These are phyloP conservation scores for Neoitamus cyanurus DNA, from an alignment of 2,888 invertebrate genomes.

Conservation along the genomic window DNA sequence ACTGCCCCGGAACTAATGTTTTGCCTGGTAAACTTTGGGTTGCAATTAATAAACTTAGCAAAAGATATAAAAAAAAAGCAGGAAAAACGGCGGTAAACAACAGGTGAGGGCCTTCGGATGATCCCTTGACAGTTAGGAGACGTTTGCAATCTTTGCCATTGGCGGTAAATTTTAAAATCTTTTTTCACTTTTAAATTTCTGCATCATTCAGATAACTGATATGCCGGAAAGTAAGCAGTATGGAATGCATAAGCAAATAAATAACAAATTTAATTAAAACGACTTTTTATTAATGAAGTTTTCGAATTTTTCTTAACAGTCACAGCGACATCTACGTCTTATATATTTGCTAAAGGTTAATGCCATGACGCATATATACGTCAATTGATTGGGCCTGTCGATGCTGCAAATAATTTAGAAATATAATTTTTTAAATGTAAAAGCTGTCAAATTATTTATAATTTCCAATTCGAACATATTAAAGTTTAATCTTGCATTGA, in stretches of 20 bases:
- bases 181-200: neutral
- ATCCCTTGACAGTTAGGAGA: neutral
- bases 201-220: neutral
- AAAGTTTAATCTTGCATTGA: too few relatives aligned
- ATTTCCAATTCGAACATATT: too few relatives aligned
- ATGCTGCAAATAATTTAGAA: too few relatives aligned
- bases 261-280: too few relatives aligned
- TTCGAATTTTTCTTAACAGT: neutral
- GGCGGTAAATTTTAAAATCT: neutral
- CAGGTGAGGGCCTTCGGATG: neutral
- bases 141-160: neutral
- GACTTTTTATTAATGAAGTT: neutral
- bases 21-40: neutral
- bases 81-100: conserved; percentile 14
- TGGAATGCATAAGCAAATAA: too few relatives aligned
- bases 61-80: neutral
- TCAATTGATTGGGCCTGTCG: neutral
- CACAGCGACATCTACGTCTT: neutral
- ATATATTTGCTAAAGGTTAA: neutral
- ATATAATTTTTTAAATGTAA: too few relatives aligned
- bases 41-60: neutral
- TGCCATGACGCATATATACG: neutral
- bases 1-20: neutral
- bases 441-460: too few relatives aligned
- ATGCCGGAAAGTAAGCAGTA: neutral